Percentiles rank a stretch among this genome's conserved stretches.
phyloP scores from a whole-genome alignment of 23 tunicate genomes.

The Halocynthia aurantium region DNA sequence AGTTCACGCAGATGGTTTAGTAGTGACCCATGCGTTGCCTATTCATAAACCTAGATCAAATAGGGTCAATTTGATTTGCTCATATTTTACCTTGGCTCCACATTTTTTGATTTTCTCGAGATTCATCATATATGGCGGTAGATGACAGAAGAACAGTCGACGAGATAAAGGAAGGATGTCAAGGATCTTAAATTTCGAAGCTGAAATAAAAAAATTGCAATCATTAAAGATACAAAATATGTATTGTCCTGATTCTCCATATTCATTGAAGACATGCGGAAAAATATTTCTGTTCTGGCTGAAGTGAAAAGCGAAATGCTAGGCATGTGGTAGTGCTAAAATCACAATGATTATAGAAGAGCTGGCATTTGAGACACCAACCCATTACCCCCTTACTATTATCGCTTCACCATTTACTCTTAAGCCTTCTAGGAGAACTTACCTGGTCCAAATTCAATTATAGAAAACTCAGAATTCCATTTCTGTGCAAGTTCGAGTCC shows the following conservation, averaged over 20 bases:
- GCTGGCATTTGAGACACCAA: too few species aligned
- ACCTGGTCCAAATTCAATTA: constrained; percentile 32
- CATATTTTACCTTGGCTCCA: constrained; percentile 43
- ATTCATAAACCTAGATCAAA: too few species aligned
- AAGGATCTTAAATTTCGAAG: constrained; percentile 51
- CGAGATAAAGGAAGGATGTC: constrained; percentile 68
- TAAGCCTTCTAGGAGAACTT: not conserved
- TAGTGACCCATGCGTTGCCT: too few species aligned
- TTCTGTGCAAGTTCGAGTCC: constrained; percentile 6
- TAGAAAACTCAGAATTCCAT: constrained; percentile 23
- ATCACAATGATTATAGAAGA: too few species aligned
- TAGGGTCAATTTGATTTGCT: not conserved
- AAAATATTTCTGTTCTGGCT: too few species aligned
- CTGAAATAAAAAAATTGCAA: constrained; percentile 31
- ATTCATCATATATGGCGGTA: constrained; percentile 66
- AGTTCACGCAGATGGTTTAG: too few species aligned
- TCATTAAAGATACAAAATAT: not conserved
- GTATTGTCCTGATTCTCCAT: too few species aligned
- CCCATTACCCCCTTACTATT: too few species aligned
- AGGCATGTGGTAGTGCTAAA: too few species aligned
- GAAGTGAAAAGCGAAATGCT: too few species aligned
- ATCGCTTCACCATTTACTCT: too few species aligned
- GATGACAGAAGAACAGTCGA: constrained; percentile 45
- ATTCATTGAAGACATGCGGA: too few species aligned
- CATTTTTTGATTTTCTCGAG: constrained; percentile 47